A percentile compares a stretch with the other conserved stretches of the same genome.
These are phyloP conservation scores for Ranitomeya imitator DNA, from an alignment of 2,113 vertebrate species.

Conservation along the genomic window DNA sequence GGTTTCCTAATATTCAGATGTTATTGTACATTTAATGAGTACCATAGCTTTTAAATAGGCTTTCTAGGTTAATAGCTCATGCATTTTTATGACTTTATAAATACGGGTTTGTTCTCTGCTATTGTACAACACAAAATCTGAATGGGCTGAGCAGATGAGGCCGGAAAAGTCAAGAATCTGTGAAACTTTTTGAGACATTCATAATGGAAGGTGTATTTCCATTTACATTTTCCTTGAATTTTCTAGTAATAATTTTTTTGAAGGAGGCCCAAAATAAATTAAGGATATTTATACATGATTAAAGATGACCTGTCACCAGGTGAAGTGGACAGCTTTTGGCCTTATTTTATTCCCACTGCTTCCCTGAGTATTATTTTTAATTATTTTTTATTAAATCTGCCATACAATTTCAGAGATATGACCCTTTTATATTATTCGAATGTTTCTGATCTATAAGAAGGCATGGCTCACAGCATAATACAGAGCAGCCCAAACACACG, in stretches of 20 bases:
- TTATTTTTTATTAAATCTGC: too few species aligned
- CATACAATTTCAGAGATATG: too few species aligned
- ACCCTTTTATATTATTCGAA: too few species aligned
- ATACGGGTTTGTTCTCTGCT: neutral
- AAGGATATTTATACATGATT: too few species aligned
- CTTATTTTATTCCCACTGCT: too few species aligned
- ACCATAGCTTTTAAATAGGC: neutral
- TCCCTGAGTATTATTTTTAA: too few species aligned
- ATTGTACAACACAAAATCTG: neutral
- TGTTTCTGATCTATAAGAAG: too few species aligned
- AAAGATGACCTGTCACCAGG: too few species aligned
- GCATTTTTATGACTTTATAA: neutral
- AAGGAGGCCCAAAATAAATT: neutral
- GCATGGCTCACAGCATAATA: too few species aligned
- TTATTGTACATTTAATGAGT: neutral
- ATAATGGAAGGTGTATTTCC: neutral
- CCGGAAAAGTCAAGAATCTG: neutral
- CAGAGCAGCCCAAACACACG: too few species aligned
- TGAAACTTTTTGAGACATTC: neutral
- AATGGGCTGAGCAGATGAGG: too few species aligned
- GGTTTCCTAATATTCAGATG: neutral
- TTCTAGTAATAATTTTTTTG: neutral
- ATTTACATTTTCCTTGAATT: neutral
- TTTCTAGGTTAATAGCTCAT: neutral
- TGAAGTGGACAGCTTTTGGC: too few species aligned